Evolutionary conservation across 2,113 vertebrate species (phyloP), one percentile per base, ranked within the genome.

Genomic region (Nothoprocta perdicaria): DNA sequence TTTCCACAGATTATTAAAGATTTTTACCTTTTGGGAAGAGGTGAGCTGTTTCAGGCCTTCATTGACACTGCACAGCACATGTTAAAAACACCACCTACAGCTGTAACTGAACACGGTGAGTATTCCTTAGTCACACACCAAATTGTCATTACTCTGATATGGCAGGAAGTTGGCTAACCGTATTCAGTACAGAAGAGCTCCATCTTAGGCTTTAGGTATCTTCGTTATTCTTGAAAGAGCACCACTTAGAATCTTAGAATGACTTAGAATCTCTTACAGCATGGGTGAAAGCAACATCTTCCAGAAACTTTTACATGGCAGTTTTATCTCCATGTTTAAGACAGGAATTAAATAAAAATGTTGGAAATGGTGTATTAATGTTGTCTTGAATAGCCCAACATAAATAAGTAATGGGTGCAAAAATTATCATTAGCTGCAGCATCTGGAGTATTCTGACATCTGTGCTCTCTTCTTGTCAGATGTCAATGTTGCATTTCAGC

Each of bases 31-130:
- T 88, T 99, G 97, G 99, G 99, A 71, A 98, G 99, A 88, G 99
- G 99, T 24, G 99, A 99, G 93, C 98, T 99, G 65, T 99, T 99
- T 95, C 99, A 99, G 96, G 99, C 98, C 27, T 99, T 99, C 88
- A 99, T 99, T 55, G 99, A 99, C 95, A 98, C 98, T 6, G 99
- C 99, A 38, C 99, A 99, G 87, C 99, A 99, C 74, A 99, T 99
- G 99, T 95, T 99, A 81, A 99, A 99, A 97, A 98, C 98, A 7
- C 99, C 99, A 6, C 99, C 99, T 3, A 99, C 99, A 0, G 98
- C 99, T 26, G 99, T 99, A 84, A 99, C 99, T 4, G 99, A 99
- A 95, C 99, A 99, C 16, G 99, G 99, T 99, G 96, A 96, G 96
- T 90, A n/a, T 40, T 87, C 43, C 35, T 80, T 48, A 29, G 38